These are phyloP conservation scores for Philotrypesis tridentata DNA, from an alignment of 1,140 invertebrate genomes.

Conservation along the genomic window DNA sequence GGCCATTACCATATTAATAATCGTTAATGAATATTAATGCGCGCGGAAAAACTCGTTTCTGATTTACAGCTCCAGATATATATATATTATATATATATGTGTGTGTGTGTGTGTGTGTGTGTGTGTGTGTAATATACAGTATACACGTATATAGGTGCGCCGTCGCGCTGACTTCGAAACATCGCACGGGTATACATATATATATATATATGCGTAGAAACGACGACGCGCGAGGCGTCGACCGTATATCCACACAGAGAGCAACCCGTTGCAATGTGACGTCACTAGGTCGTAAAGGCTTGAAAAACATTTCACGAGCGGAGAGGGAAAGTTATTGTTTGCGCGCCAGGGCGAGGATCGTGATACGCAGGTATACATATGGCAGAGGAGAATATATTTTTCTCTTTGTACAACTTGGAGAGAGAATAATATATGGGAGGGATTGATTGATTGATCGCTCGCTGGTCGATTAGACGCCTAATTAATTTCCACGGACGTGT, in stretches of 20 bases:
- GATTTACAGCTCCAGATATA: conserved; percentile 9
- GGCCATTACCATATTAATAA: conserved; percentile 15
- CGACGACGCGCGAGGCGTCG: background rate
- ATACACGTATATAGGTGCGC: background rate
- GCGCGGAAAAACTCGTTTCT: background rate
- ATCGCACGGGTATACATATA: background rate
- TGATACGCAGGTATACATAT: background rate
- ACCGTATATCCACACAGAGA: background rate
- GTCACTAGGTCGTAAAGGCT: background rate
- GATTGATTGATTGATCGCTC: background rate
- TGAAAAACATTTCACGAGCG: background rate
- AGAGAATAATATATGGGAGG: background rate
- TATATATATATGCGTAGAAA: background rate
- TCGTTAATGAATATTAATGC: conserved; percentile 28
- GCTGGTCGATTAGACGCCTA: background rate
- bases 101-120: too few species aligned
- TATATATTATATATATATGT: too few species aligned
- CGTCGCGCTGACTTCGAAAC: background rate
- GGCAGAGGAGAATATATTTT: background rate
- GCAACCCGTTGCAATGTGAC: background rate
- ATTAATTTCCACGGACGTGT: background rate
- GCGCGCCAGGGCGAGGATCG: background rate
- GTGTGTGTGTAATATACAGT: too few species aligned
- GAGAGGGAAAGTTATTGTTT: background rate
- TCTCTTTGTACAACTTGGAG: background rate